Evolutionary conservation across 2,113 vertebrate genomes (phyloP).

Genomic region (Deroptyus accipitrinus): DNA sequence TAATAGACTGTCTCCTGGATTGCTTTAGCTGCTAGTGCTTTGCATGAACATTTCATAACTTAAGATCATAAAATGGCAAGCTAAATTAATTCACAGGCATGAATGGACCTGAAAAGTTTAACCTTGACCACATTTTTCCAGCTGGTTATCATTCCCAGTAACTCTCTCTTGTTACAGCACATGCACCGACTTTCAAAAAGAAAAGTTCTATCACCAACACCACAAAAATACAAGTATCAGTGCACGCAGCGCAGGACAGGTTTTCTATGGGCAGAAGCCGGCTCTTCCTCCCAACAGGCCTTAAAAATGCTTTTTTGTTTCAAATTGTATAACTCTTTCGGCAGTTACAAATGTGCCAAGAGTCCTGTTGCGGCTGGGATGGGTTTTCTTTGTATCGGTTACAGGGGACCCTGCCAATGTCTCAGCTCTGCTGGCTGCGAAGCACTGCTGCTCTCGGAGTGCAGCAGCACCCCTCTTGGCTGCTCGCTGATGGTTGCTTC

Average conservation of each 20-base stretch:
- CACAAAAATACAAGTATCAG: not conserved
- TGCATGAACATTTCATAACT: slow-evolving; percentile 49
- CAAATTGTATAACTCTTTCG: not conserved
- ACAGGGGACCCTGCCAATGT: not conserved
- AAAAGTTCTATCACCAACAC: not conserved
- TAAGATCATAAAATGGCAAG: slow-evolving; percentile 25
- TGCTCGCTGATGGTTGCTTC: fast-evolving
- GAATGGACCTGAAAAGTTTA: slow-evolving; percentile 33
- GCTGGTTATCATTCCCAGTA: slow-evolving; percentile 12
- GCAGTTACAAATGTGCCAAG: not conserved
- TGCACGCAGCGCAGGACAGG: not conserved
- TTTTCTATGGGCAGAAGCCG: not conserved
- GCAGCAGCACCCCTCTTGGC: not conserved
- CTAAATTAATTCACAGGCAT: slow-evolving; percentile 41
- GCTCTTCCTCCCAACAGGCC: not conserved
- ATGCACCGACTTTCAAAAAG: not conserved
- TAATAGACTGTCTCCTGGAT: not conserved
- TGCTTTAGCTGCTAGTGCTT: not conserved
- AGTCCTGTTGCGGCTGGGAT: not conserved
- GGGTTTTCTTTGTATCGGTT: not conserved
- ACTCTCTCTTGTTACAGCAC: not conserved
- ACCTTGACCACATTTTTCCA: slow-evolving; percentile 38
- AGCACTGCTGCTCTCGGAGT: not conserved
- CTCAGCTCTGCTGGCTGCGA: fast-evolving
- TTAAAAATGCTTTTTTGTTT: not conserved